Percentiles rank a stretch among this genome's conserved stretches.
Evolutionary conservation across 2,888 invertebrate species (phyloP).

Genomic region (Papilio protenor): DNA sequence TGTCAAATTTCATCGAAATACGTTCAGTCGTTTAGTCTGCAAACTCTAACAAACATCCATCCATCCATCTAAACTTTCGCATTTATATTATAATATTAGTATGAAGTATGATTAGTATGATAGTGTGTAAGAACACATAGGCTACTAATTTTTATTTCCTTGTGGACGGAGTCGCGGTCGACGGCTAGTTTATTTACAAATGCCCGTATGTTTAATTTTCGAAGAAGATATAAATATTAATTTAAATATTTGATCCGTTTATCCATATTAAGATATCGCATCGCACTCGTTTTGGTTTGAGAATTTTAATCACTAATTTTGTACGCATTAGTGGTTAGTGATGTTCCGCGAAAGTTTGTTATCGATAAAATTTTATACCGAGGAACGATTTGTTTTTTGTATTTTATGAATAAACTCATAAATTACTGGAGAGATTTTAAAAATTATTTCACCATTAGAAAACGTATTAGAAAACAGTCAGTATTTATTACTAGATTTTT

Average conservation of each 20-base stretch:
- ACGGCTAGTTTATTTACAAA: too few species aligned
- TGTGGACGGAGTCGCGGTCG: too few species aligned
- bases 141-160: not conserved
- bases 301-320: not conserved
- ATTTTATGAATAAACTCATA: not conserved
- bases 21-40: too few species aligned
- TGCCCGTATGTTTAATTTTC: not conserved
- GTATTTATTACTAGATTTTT: not conserved
- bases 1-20: too few species aligned
- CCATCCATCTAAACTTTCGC: too few species aligned
- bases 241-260: not conserved
- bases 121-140: not conserved
- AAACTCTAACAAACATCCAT: too few species aligned
- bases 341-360: not conserved
- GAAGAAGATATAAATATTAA: not conserved
- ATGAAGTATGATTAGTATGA: too few species aligned
- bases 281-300: not conserved
- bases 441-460: too few species aligned
- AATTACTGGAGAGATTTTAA: too few species aligned
- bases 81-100: too few species aligned
- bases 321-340: not conserved
- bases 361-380: not conserved
- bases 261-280: not conserved
- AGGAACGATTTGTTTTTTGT: not conserved
- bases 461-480: too few species aligned